Evolutionary conservation across 2,888 invertebrate genomes (phyloP), one percentile per base, ranked within the genome.

Genomic region (Pelosia muscerda): DNA sequence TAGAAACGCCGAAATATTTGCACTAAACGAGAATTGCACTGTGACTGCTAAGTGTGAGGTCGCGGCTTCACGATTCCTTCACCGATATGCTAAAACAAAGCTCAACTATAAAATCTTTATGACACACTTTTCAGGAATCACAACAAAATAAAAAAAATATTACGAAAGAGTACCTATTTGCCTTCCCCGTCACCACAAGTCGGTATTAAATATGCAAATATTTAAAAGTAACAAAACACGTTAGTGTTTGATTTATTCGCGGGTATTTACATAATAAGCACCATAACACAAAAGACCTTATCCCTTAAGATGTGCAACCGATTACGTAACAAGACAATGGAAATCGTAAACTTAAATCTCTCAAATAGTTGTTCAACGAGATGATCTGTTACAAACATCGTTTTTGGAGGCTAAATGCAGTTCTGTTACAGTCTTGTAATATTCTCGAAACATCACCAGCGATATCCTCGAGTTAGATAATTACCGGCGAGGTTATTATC

Each of bases 401-500:
- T 53, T 38, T 54, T 61, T 62, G 59, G 76, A 75, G 73, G 78
- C 65, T 74, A 74, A 71, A 71, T 62, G 69, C 63, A 56, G 59
- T 59, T 64, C 71, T 67, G 63, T 22, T 58, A 58, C 58, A 31
- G 63, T 75, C 73, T 75, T 74, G 76, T 70, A 77, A 79, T 74
- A 74, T 75, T 81, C 71, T 77, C 71, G 77, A 74, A 76, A 58
- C 69, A 66, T 74, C 73, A 66, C 66, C 69, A 74, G 74, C 61
- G 62, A 69, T 75, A 81, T 81, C 80, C 79, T 81, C 81, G 81
- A 64, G 69, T 79, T 73, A 77, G 79, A 83, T 85, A 85, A 86
- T 86, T 84, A 83, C 71, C 69, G 55, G 64, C 84, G 80, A 86
- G 81, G 84, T 83, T 86, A 83, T 81, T 82, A 82, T 78, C 75